Conservation (phyloP, 2,797 vertebrate genomes). For the Pantherophis alleghaniensis region DNA sequence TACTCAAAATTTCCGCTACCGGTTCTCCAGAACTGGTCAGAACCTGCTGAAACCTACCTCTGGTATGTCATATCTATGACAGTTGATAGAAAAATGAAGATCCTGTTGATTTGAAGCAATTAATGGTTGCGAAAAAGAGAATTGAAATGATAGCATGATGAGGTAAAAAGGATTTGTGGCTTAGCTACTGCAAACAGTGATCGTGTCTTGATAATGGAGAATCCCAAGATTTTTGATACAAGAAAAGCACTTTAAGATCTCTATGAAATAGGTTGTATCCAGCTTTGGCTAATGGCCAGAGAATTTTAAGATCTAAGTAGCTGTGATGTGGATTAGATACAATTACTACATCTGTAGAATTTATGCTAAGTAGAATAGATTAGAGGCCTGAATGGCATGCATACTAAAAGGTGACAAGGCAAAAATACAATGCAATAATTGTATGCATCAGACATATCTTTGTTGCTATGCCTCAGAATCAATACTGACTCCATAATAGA, state of each 20-base stretch:
- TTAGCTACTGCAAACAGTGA: background rate
- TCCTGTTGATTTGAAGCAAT: background rate
- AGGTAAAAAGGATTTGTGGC: background rate
- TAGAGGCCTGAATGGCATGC: background rate
- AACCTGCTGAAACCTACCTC: too few relatives aligned
- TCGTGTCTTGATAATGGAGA: background rate
- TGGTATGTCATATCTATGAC: background rate
- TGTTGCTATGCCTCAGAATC: background rate
- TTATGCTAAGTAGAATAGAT: background rate
- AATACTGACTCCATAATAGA: background rate
- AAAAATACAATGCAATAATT: background rate
- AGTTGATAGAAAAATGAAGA: background rate
- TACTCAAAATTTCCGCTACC: too few relatives aligned
- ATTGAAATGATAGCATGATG: background rate
- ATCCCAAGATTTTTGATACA: background rate
- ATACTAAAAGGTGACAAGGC: background rate
- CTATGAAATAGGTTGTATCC: background rate
- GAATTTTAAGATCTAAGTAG: background rate
- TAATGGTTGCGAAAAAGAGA: background rate
- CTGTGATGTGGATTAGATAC: background rate
- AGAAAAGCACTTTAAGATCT: background rate
- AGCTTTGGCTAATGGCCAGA: background rate
- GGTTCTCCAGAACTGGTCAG: too few relatives aligned
- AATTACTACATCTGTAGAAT: background rate
- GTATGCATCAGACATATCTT: background rate